Conservation (phyloP, 2,113 vertebrate species). For the Eretmochelys imbricata region DNA sequence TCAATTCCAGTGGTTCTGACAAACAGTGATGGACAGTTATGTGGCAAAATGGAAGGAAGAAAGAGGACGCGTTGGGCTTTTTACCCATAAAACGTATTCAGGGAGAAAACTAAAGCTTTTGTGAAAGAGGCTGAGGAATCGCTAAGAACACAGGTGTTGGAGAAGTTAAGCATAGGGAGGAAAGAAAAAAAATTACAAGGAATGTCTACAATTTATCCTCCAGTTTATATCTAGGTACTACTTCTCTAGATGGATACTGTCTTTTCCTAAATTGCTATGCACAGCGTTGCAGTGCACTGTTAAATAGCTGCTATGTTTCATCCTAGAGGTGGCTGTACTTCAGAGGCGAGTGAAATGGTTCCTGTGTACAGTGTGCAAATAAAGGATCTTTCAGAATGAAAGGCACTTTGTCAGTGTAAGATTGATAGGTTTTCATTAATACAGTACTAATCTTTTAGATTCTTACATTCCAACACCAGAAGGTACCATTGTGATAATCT, state of each 20-base stretch:
- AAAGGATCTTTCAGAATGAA: background rate
- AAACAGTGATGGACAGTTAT: background rate
- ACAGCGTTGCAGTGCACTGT: background rate
- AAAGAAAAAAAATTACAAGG: background rate
- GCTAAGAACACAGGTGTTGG: background rate
- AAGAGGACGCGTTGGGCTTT: background rate
- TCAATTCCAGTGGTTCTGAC: background rate
- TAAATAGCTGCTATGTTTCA: background rate
- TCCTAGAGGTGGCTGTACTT: background rate
- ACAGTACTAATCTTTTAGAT: background rate
- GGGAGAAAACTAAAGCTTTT: background rate
- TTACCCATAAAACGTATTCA: background rate
- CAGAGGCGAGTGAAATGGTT: background rate
- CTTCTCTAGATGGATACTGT: background rate
- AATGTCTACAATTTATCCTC: background rate
- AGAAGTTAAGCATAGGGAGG: background rate
- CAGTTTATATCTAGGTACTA: background rate
- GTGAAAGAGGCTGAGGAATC: background rate
- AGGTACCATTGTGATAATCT: background rate
- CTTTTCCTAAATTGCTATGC: background rate
- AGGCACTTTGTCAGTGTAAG: background rate
- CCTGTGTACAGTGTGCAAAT: background rate
- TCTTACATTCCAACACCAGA: background rate
- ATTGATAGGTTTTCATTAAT: background rate
- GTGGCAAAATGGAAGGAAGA: background rate